These are phyloP conservation scores for Busseola fusca DNA, from an alignment of 2,888 invertebrate species.

Conservation along the genomic window DNA sequence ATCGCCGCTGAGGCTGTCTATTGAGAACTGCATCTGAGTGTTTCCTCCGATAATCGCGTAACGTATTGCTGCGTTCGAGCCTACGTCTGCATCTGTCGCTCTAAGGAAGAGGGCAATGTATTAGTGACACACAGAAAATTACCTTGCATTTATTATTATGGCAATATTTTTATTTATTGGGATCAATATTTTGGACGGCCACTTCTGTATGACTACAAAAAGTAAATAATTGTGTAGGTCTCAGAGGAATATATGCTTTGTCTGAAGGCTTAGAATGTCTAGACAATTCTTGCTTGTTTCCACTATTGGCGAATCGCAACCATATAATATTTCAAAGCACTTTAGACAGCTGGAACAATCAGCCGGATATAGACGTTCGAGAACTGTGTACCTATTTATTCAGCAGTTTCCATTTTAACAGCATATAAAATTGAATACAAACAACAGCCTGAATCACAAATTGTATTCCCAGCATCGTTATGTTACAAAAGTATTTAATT, in stretches of 20 bases:
- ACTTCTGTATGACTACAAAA: neutral
- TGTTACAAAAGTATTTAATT: slow-evolving; percentile 16
- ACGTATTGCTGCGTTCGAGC: slow-evolving; percentile 96
- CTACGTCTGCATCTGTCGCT: slow-evolving; percentile 97
- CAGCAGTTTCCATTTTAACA: neutral
- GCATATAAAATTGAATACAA: slow-evolving; percentile 11
- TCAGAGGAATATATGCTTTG: neutral
- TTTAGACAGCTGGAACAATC: neutral
- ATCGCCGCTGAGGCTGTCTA: slow-evolving; percentile 97
- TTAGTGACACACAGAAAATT: slow-evolving; percentile 10
- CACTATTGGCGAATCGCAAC: neutral
- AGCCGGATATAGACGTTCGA: neutral
- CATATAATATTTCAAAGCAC: slow-evolving; percentile 5
- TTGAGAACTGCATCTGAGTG: slow-evolving; percentile 97
- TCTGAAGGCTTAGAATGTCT: neutral
- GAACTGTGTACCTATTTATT: neutral
- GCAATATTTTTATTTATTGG: neutral
- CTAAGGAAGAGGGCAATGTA: slow-evolving; percentile 75
- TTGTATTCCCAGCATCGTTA: neutral
- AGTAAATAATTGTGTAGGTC: neutral
- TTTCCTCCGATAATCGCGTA: slow-evolving; percentile 99
- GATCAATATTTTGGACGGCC: neutral
- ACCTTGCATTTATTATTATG: neutral
- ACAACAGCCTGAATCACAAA: slow-evolving; percentile 13
- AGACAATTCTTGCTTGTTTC: neutral